Evolutionary conservation across 2,888 invertebrate genomes (phyloP).

Genomic region (Oegoconia quadripuncta): DNA sequence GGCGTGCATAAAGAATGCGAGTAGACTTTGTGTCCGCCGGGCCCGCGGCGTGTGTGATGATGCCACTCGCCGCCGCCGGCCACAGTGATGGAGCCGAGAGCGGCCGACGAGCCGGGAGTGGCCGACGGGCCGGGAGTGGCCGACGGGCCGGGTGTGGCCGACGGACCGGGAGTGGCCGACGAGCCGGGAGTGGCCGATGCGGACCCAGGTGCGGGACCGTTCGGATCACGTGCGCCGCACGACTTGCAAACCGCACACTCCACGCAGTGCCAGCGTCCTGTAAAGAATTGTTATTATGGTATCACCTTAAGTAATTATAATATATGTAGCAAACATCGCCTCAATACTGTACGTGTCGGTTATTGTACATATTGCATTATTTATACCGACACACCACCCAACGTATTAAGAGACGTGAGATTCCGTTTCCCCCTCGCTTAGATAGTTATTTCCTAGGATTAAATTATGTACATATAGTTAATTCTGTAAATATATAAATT

Average conservation of each 20-base stretch:
- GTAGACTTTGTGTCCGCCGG: slow-evolving; percentile 71
- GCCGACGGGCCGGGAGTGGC: slow-evolving; percentile 5
- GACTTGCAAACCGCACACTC: slow-evolving; percentile 86
- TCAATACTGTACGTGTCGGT: no score
- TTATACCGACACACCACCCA: no score
- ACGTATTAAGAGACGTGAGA: no score
- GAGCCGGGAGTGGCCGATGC: slow-evolving; percentile 14
- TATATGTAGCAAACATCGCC: no score
- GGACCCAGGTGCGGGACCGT: slow-evolving; percentile 37
- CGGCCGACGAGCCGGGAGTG: slow-evolving; percentile 28
- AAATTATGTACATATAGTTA: no score
- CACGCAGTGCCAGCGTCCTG: slow-evolving; percentile 92
- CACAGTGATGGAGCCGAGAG: slow-evolving; percentile 18
- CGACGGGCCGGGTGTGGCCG: not conserved
- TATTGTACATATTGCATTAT: no score
- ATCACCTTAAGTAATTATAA: no score
- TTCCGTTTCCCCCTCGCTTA: no score
- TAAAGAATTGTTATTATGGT: slow-evolving; percentile 4
- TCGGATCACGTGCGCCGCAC: slow-evolving; percentile 77
- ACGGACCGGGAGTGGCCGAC: slow-evolving; percentile 2
- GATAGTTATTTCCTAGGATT: no score
- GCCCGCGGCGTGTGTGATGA: slow-evolving; percentile 71
- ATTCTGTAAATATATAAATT: no score
- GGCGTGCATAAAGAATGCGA: slow-evolving; percentile 83
- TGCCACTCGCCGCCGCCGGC: slow-evolving; percentile 52